phyloP scores from a whole-genome alignment of 2,113 vertebrate genomes.

The Aythya baeri region DNA sequence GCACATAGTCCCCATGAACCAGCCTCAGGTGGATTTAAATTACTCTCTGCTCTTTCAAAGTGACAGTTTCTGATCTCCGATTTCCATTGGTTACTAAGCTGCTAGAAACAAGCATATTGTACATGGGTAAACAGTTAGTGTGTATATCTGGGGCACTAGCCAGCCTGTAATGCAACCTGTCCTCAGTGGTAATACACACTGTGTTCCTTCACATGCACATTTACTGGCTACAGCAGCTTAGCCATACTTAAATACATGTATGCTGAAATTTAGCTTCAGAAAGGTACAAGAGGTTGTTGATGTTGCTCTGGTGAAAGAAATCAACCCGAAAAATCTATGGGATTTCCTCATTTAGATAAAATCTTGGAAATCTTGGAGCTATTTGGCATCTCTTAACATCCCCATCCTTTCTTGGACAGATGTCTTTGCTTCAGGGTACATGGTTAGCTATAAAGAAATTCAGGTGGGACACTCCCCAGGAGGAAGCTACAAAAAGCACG shows the following conservation, averaged over 20 bases:
- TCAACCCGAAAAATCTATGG: not conserved
- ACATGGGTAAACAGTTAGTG: not conserved
- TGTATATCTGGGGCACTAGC: not conserved
- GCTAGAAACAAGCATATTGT: not conserved
- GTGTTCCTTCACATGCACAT: not conserved
- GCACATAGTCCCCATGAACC: not conserved
- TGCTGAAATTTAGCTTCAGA: not conserved
- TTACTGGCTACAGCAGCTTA: not conserved
- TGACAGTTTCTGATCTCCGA: conserved; percentile 19
- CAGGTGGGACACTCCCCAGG: not conserved
- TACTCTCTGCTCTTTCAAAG: conserved; percentile 25
- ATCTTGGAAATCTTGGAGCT: not conserved
- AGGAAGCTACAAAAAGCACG: not conserved
- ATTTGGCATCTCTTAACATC: not conserved
- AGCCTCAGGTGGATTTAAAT: conserved; percentile 27
- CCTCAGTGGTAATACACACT: not conserved
- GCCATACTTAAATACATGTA: not conserved
- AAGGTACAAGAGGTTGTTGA: not conserved
- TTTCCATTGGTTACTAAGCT: conserved; percentile 18
- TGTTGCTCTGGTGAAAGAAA: not conserved
- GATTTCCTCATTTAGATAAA: not conserved
- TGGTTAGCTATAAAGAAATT: not conserved
- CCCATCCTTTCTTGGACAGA: not conserved
- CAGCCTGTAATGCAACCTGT: conserved; percentile 18
- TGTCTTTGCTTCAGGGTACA: not conserved